phyloP scores from a whole-genome alignment of 2,797 vertebrate genomes.

The Apodemus agrarius region DNA sequence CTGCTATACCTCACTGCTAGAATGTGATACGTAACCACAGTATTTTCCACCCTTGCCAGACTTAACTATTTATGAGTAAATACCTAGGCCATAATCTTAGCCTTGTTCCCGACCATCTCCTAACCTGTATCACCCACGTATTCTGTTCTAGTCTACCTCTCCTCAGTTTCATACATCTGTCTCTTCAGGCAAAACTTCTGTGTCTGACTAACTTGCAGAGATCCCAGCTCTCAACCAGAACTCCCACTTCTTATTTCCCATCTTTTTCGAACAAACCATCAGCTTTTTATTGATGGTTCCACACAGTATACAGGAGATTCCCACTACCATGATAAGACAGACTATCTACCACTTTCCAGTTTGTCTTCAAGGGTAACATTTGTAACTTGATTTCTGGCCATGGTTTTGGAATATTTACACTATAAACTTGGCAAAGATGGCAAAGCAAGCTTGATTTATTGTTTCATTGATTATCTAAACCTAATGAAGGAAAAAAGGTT shows the following conservation, averaged over 20 bases:
- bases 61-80: neutral
- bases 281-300: neutral
- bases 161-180: neutral
- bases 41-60: neutral
- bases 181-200: neutral
- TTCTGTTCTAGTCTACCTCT: neutral
- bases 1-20: neutral
- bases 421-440: neutral
- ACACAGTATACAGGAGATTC: neutral
- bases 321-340: neutral
- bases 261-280: neutral
- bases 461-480: neutral
- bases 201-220: neutral
- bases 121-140: neutral
- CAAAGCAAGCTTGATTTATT: slow-evolving; percentile 20
- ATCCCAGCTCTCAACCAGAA: neutral
- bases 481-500: neutral
- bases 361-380: neutral
- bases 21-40: neutral
- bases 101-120: neutral
- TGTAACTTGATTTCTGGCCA: slow-evolving; percentile 8
- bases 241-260: neutral
- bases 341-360: neutral
- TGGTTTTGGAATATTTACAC: neutral
- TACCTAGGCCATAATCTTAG: neutral